Base-by-base conservation (phyloP, 1,140 invertebrate genomes). In the Trichoplusia ni region DNA sequence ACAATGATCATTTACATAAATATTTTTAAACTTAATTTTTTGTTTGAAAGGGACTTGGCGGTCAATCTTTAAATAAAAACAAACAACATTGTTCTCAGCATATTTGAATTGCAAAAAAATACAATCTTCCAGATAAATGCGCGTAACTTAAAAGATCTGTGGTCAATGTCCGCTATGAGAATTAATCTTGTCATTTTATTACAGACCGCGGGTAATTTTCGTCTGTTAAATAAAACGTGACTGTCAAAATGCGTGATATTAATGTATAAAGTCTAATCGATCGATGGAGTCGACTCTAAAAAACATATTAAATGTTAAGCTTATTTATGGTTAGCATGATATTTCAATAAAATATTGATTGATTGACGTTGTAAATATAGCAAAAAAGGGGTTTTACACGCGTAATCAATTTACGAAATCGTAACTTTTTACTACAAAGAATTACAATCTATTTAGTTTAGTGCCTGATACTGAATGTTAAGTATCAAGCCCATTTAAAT, bases 1-100 rank as follows among this genome's bases (percentile, higher is more conserved):
- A 60, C 56, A 59, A 44, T 58, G 14, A 62, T 7, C 31, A 59
- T 67, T 69, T 62, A 59, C 64, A 71, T 67, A 67, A 35, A 47
- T 60, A 67, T 47, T 67, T 67, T 54, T 31, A 19, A 58, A 14
- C 23, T 16, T 31, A 1, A 23, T 19, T 35, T 47, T 35, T 60
- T 37, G 19, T 9, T 18, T 29, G 31, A 18, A 42, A 13, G 18
- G 29, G 18, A 47, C 42, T 31, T 47, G 33, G 40, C 56, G 29
- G 29, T 33, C 27, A 35, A 18, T 31, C 13, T 16, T 40, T 40
- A 3, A 6, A 40, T 18, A 14, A 9, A 7, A 27, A 7, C 7
- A 4, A 27, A 27, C 25, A 7, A 4, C 7, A 27, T 3, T 3
- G 7, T 4, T 7, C 25, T 27, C 25, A 27, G 7, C 3, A 27